These are phyloP conservation scores for Catharus minimus DNA, from an alignment of 2,113 vertebrate species.

Conservation along the genomic window DNA sequence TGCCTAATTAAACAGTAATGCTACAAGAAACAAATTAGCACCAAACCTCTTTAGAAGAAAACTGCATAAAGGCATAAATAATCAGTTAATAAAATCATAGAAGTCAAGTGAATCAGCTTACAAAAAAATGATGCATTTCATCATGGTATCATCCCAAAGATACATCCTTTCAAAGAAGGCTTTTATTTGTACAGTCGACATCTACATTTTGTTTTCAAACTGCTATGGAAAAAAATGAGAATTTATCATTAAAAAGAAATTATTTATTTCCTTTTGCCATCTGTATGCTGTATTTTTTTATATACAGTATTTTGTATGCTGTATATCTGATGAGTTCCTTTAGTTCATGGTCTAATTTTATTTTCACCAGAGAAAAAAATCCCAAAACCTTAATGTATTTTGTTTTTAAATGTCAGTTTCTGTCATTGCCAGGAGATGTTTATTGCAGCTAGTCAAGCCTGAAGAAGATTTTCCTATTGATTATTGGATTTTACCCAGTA, in stretches of 20 bases:
- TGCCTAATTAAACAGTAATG: constrained; percentile 36
- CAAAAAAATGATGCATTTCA: neutral
- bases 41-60: constrained; percentile 25
- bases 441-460: neutral
- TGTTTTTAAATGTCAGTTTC: neutral
- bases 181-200: neutral
- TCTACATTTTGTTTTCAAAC: neutral
- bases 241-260: neutral
- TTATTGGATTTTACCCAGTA: constrained; percentile 14
- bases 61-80: constrained; percentile 10
- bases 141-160: neutral
- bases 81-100: constrained; percentile 11
- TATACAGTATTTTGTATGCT: neutral
- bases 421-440: neutral
- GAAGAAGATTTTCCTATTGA: neutral
- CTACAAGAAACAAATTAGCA: constrained; percentile 26
- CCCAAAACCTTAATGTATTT: neutral
- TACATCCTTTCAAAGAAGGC: neutral
- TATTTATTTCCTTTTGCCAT: neutral
- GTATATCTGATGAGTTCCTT: neutral
- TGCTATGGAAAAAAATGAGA: neutral
- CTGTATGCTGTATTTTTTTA: neutral
- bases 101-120: neutral
- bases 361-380: neutral
- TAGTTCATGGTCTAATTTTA: neutral